These are phyloP conservation scores for Eugnorisma glareosa DNA, from an alignment of 2,888 invertebrate genomes.

Conservation along the genomic window DNA sequence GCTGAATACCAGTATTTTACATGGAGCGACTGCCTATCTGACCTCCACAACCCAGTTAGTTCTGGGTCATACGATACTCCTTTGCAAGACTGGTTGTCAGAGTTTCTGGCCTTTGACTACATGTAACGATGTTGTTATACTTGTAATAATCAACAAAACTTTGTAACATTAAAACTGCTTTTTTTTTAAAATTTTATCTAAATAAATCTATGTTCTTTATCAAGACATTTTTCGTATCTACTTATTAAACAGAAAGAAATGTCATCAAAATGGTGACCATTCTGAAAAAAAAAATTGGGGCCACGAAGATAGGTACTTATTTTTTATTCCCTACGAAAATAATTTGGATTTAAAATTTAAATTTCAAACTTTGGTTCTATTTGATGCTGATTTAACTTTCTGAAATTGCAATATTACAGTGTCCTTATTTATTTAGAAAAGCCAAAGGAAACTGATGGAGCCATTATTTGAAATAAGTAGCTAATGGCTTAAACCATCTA, in stretches of 20 bases:
- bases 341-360: not conserved
- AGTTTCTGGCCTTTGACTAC: too few relatives aligned
- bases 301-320: not conserved
- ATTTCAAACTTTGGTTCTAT: not conserved
- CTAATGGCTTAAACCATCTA: slow-evolving; percentile 13
- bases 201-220: not conserved
- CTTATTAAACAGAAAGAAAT: not conserved
- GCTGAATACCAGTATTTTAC: too few relatives aligned
- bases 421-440: slow-evolving; percentile 11
- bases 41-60: too few relatives aligned
- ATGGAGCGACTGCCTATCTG: too few relatives aligned
- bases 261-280: not conserved
- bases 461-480: not conserved
- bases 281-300: not conserved
- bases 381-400: not conserved
- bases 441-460: not conserved
- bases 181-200: not conserved
- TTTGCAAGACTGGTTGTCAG: too few relatives aligned
- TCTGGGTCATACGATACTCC: too few relatives aligned
- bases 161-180: too few relatives aligned
- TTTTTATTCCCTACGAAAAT: not conserved
- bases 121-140: too few relatives aligned
- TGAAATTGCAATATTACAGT: slow-evolving; percentile 13
- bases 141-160: too few relatives aligned
- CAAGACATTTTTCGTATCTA: not conserved